A percentile compares a stretch with the other conserved stretches of the same genome.
These are phyloP conservation scores for Piezodorus guildinii DNA, from an alignment of 1,140 invertebrate genomes.

Conservation along the genomic window DNA sequence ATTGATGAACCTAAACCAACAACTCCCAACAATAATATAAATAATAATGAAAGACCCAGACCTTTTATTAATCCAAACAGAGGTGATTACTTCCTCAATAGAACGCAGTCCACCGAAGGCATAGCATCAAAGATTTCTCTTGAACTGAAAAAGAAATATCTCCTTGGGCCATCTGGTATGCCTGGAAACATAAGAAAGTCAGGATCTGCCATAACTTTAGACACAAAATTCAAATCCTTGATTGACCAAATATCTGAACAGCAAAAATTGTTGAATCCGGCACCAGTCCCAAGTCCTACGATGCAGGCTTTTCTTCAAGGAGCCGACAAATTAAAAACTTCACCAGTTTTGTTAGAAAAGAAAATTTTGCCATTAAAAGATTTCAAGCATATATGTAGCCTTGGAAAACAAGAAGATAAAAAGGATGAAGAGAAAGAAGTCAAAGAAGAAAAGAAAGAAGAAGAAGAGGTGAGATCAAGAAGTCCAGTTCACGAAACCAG, in stretches of 20 bases:
- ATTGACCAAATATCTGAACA: conserved; percentile 77
- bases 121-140: conserved; percentile 74
- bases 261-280: conserved; percentile 73
- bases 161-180: conserved; percentile 51
- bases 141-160: conserved; percentile 72
- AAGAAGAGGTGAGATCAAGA: conserved; percentile 37
- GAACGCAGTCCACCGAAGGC: conserved; percentile 71
- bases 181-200: conserved; percentile 62
- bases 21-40: conserved; percentile 1
- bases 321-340: conserved; percentile 36
- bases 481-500: conserved; percentile 49
- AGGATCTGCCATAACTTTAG: conserved; percentile 70
- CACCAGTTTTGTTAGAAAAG: conserved; percentile 27
- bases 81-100: conserved; percentile 61
- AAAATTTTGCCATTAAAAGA: conserved; percentile 27
- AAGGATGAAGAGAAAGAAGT: conserved; percentile 24
- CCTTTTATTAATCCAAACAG: conserved; percentile 43
- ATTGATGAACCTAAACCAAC: conserved; percentile 18
- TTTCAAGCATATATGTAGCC: conserved; percentile 32
- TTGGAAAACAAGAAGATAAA: conserved; percentile 24
- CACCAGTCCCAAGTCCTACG: conserved; percentile 56
- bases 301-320: conserved; percentile 59
- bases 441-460: conserved; percentile 27
- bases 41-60: conserved; percentile 28
- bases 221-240: conserved; percentile 69